phyloP scores from a whole-genome alignment of 1,140 invertebrate genomes.

The Drosophila sulfurigaster region DNA sequence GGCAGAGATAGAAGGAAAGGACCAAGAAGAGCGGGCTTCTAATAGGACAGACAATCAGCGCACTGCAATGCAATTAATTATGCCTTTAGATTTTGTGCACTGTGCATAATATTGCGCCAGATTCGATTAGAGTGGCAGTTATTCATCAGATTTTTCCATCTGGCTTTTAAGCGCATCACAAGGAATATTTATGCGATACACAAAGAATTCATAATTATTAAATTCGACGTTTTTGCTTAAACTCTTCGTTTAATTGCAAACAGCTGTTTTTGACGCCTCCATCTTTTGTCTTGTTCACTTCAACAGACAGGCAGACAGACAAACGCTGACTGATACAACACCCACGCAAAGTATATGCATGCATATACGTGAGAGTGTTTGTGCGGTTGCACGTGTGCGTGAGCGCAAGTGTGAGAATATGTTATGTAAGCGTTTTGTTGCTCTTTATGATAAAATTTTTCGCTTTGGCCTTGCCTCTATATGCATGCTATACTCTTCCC shows the following conservation, averaged over 20 bases:
- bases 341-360: conserved; percentile 16
- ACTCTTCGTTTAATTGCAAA: conserved; percentile 12
- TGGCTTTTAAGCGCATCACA: too few relatives aligned
- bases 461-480: conserved; percentile 47
- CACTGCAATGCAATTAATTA: conserved; percentile 62
- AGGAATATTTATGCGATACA: neutral
- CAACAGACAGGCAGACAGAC: neutral
- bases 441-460: conserved; percentile 63
- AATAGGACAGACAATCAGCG: conserved; percentile 44
- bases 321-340: conserved; percentile 43
- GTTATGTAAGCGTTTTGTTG: conserved; percentile 61
- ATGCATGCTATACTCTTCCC: conserved; percentile 5
- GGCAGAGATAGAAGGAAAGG: neutral
- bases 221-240: neutral
- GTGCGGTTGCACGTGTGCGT: conserved; percentile 10
- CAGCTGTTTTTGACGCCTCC: conserved; percentile 11
- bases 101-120: conserved; percentile 13
- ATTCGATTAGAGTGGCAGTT: conserved; percentile 35
- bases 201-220: neutral
- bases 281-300: conserved; percentile 1
- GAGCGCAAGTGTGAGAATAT: conserved; percentile 26
- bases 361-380: neutral
- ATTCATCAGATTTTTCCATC: neutral
- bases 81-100: conserved; percentile 52
- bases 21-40: neutral